Evolutionary conservation across 2,888 invertebrate species (phyloP).

Genomic region (Lepidonotus clava): DNA sequence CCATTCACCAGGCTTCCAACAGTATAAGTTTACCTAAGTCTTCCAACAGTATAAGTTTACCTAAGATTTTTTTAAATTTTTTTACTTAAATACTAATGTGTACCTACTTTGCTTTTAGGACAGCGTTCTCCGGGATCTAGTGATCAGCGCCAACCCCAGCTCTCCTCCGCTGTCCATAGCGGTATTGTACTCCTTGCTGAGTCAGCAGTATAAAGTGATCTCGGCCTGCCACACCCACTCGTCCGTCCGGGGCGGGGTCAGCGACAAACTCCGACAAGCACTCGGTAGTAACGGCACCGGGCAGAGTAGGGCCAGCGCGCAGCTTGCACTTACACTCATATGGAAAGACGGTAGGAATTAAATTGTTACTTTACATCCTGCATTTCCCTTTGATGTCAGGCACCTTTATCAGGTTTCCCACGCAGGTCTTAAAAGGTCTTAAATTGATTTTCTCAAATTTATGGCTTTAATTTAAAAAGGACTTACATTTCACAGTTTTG

Average conservation of each 20-base stretch:
- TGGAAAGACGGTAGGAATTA: slow-evolving; percentile 91
- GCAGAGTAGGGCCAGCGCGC: slow-evolving; percentile 76
- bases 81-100: too few species aligned
- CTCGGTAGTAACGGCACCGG: slow-evolving; percentile 60
- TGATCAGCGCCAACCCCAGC: slow-evolving; percentile 85
- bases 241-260: slow-evolving; percentile 82
- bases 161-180: slow-evolving; percentile 86
- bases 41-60: too few species aligned
- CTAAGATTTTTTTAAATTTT: too few species aligned
- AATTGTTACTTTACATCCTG: slow-evolving; percentile 72
- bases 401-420: not conserved
- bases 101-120: slow-evolving; percentile 31
- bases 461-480: not conserved
- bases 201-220: slow-evolving; percentile 82
- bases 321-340: slow-evolving; percentile 85
- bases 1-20: too few species aligned
- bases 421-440: too few species aligned
- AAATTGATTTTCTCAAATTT: too few species aligned
- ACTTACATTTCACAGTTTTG: too few species aligned
- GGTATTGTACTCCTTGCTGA: slow-evolving; percentile 84
- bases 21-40: too few species aligned
- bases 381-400: not conserved
- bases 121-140: slow-evolving; percentile 83
- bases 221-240: slow-evolving; percentile 86
- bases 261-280: slow-evolving; percentile 63